These are phyloP conservation scores for Dynastes maya DNA, from an alignment of 2,888 invertebrate genomes.

Conservation along the genomic window DNA sequence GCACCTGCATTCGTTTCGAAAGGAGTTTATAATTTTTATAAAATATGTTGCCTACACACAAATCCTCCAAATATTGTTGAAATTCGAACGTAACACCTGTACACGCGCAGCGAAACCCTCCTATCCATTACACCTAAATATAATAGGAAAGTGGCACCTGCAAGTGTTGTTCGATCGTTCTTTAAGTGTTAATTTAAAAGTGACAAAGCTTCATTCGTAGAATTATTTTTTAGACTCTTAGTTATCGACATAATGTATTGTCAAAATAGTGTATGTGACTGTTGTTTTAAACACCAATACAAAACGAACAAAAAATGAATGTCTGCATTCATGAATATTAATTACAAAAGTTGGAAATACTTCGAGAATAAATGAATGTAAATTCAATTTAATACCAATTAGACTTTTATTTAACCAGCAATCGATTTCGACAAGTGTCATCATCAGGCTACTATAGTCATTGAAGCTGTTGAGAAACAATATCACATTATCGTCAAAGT, in stretches of 20 bases:
- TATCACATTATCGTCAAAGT: too few species aligned
- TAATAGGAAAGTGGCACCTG: conserved; percentile 38
- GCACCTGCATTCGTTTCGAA: conserved; percentile 57
- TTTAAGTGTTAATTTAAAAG: conserved; percentile 37
- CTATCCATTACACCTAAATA: conserved; percentile 40
- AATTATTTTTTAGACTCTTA: conserved; percentile 12
- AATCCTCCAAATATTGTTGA: conserved; percentile 54
- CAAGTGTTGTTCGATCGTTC: conserved; percentile 2
- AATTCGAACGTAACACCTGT: conserved; percentile 54
- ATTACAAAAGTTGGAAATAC: too few species aligned
- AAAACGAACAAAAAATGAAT: not conserved
- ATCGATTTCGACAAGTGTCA: too few species aligned
- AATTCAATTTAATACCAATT: too few species aligned
- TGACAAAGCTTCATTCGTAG: conserved; percentile 27
- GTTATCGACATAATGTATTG: conserved; percentile 1
- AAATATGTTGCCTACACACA: conserved; percentile 57
- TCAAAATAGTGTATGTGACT: conserved; percentile 23
- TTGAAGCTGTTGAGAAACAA: too few species aligned
- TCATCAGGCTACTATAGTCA: too few species aligned
- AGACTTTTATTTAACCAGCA: too few species aligned
- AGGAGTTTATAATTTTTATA: conserved; percentile 57
- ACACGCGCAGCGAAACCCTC: conserved; percentile 29
- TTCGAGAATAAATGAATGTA: too few species aligned
- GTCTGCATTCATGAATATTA: too few species aligned
- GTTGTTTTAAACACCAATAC: not conserved